These are phyloP conservation scores for Pseudorhiza aurosa DNA, from an alignment of 30 jellyfish, hydroid and myxozoan species.

Conservation along the genomic window DNA sequence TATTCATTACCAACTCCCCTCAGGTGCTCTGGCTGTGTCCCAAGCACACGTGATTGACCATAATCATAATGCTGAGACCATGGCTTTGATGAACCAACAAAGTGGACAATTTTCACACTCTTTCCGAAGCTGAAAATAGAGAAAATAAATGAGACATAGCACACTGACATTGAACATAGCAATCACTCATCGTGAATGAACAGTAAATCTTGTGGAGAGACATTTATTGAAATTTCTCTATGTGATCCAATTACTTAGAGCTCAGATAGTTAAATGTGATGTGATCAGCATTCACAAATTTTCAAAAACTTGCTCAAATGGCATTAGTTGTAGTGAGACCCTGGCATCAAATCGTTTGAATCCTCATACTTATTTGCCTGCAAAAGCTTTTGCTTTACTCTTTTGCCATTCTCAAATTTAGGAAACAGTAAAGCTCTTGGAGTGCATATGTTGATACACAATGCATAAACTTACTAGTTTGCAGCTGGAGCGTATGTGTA, in stretches of 20 bases:
- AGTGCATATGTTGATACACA: background rate
- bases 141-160: background rate
- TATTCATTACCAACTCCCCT: conserved; percentile 9
- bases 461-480: conserved; percentile 48
- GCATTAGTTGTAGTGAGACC: too few relatives aligned
- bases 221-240: too few relatives aligned
- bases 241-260: too few relatives aligned
- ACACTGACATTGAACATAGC: background rate
- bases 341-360: too few relatives aligned
- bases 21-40: background rate
- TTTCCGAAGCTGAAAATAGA: conserved; percentile 61
- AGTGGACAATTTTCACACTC: conserved; percentile 79
- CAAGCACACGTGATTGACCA: conserved; percentile 14
- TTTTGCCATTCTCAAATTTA: too few relatives aligned
- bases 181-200: too few relatives aligned
- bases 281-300: too few relatives aligned
- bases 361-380: too few relatives aligned
- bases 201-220: too few relatives aligned
- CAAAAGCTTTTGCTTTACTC: too few relatives aligned
- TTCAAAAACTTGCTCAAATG: too few relatives aligned
- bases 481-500: conserved; percentile 86
- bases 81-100: conserved; percentile 82
- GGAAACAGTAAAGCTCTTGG: background rate
- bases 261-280: too few relatives aligned
- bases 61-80: conserved; percentile 78